These are phyloP conservation scores for crab-eating macaque (Macaca fascicularis) DNA, from an alignment of 2,113 vertebrate species.

Conservation along the genomic window DNA sequence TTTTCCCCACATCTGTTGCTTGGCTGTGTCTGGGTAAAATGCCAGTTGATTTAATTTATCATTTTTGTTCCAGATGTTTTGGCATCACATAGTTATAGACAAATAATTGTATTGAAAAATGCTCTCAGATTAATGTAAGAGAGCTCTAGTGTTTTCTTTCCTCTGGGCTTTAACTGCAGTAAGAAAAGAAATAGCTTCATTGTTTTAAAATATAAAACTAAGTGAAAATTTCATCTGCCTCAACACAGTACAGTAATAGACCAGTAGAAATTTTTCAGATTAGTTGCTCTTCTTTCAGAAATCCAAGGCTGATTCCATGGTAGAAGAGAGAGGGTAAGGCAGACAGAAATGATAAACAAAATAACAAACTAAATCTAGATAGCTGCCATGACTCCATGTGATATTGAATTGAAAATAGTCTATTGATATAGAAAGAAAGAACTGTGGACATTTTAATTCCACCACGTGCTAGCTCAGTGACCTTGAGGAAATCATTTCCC, in stretches of 20 bases:
- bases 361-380: neutral
- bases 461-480: neutral
- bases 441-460: neutral
- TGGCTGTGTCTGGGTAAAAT: neutral
- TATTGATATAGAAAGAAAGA: neutral
- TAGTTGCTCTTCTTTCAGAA: neutral
- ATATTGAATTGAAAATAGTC: neutral
- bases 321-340: neutral
- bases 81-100: neutral
- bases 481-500: neutral
- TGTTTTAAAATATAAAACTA: constrained; percentile 9
- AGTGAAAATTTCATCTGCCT: neutral
- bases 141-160: neutral
- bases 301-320: neutral
- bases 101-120: neutral
- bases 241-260: neutral
- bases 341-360: neutral
- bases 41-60: constrained; percentile 23
- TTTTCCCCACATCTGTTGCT: neutral
- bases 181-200: neutral
- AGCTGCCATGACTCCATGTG: neutral
- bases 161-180: neutral
- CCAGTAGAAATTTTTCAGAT: neutral
- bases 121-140: neutral
- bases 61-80: constrained; percentile 46